Conservation (phyloP, 2,888 invertebrate genomes). For the Bursaphelenchus okinawaensis region DNA sequence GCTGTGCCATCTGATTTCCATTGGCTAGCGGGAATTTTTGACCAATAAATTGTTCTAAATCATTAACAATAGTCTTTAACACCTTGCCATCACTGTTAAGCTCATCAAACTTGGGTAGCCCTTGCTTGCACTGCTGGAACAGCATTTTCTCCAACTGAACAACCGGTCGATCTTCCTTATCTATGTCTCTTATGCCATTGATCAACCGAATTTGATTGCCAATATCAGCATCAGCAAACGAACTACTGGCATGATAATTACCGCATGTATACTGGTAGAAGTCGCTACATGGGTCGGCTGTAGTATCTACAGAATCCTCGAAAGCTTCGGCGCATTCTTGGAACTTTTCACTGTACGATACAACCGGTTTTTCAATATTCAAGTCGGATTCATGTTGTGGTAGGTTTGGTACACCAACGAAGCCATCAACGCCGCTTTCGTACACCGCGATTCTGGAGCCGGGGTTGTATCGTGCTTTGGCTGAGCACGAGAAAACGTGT, state of each 20-base stretch:
- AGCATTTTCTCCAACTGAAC: background rate
- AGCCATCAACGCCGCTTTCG: background rate
- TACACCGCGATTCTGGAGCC: background rate
- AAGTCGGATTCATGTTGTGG: background rate
- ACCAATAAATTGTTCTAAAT: background rate
- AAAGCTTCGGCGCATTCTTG: background rate
- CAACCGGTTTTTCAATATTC: background rate
- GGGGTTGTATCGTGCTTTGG: background rate
- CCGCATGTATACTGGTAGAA: constrained; percentile 44
- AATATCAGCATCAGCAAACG: background rate
- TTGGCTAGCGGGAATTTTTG: background rate
- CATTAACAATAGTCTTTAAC: background rate
- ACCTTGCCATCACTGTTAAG: background rate
- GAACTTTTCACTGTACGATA: background rate
- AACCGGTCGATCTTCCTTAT: background rate
- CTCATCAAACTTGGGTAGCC: background rate
- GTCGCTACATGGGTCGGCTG: constrained; percentile 40
- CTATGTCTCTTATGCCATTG: background rate
- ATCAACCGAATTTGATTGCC: background rate
- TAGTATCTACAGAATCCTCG: constrained; percentile 27
- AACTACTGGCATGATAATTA: constrained; percentile 18
- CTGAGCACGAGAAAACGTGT: background rate
- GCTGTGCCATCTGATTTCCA: background rate
- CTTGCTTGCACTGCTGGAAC: background rate
- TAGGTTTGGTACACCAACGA: background rate